phyloP scores from a whole-genome alignment of 2,888 invertebrate genomes.

The Hydriomena furcata region DNA sequence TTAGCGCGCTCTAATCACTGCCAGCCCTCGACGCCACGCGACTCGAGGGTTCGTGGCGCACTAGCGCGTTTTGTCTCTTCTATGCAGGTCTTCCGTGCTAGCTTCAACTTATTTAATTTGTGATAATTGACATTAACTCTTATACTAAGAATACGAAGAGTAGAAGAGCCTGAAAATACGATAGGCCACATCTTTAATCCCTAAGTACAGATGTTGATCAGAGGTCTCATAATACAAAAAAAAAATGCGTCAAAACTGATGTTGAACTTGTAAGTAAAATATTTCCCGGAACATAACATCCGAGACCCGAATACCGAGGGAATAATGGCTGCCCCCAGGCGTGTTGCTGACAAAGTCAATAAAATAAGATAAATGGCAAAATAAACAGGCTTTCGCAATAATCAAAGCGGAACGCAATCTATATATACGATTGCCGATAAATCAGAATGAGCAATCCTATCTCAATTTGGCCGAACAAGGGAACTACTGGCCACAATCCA shows the following conservation, averaged over 20 bases:
- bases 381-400: constrained; percentile 41
- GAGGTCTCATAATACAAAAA: neutral
- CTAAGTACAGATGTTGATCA: too few species aligned
- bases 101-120: constrained; percentile 41
- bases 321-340: constrained; percentile 22
- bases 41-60: constrained; percentile 70
- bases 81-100: constrained; percentile 57
- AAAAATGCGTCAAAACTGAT: neutral
- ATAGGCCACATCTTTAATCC: too few species aligned
- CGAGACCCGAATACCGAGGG: too few species aligned
- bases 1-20: constrained; percentile 83
- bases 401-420: constrained; percentile 39
- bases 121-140: neutral
- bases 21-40: constrained; percentile 72
- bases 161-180: too few species aligned
- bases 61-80: constrained; percentile 77
- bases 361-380: constrained; percentile 40
- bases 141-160: too few species aligned
- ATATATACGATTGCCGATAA: constrained; percentile 51
- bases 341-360: constrained; percentile 36
- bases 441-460: constrained; percentile 54
- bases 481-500: constrained; percentile 59
- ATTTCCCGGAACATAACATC: constrained; percentile 14
- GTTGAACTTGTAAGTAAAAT: constrained; percentile 4
- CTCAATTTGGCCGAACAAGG: constrained; percentile 51